phyloP scores from a whole-genome alignment of 2,888 invertebrate genomes.

The Tortricodes alternella region DNA sequence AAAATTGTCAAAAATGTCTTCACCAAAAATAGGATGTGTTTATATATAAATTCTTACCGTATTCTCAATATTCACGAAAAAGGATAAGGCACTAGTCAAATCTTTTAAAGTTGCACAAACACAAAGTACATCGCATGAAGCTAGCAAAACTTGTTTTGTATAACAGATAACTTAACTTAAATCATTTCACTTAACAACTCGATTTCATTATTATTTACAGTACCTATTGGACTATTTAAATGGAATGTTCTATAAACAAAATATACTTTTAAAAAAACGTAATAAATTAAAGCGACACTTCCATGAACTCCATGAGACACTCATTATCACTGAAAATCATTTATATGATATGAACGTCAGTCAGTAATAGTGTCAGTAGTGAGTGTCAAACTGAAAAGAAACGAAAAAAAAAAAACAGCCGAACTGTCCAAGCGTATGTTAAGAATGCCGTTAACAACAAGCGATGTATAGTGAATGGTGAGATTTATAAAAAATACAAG shows the following conservation, averaged over 20 bases:
- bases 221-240: conserved; percentile 4
- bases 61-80: background rate
- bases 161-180: background rate
- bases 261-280: conserved; percentile 18
- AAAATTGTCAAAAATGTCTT: no score
- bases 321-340: no score
- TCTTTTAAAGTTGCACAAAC: conserved; percentile 19
- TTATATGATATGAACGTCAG: no score
- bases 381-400: background rate
- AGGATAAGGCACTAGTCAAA: conserved; percentile 1
- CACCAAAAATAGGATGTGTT: no score
- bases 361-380: background rate
- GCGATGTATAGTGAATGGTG: background rate
- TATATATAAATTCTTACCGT: no score
- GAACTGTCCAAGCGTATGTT: background rate
- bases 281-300: conserved; percentile 19
- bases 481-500: no score
- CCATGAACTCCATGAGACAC: conserved; percentile 15
- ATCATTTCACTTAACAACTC: conserved; percentile 6
- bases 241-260: conserved; percentile 24
- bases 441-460: background rate
- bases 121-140: conserved; percentile 17
- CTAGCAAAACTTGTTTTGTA: background rate
- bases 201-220: background rate
- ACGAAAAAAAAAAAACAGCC: background rate